A percentile compares a stretch with the other conserved stretches of the same genome.
These are phyloP conservation scores for Hypselothyrea guttata DNA, from an alignment of 2,888 invertebrate species.

Conservation along the genomic window DNA sequence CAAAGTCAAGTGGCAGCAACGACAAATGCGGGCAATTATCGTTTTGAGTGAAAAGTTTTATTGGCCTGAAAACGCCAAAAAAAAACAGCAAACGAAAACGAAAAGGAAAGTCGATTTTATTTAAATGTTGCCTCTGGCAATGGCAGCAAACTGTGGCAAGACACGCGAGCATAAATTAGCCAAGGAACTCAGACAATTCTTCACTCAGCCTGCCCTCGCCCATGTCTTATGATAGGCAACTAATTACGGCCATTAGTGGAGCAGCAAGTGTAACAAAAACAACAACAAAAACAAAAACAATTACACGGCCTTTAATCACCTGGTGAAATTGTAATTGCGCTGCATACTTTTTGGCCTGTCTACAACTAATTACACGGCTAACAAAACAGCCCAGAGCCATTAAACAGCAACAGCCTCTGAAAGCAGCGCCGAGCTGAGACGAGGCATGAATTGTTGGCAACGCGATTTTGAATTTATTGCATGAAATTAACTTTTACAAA, in stretches of 20 bases:
- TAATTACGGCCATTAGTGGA: constrained; percentile 73
- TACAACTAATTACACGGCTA: constrained; percentile 48
- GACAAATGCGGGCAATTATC: constrained; percentile 74
- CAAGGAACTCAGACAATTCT: background rate
- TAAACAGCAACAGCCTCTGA: constrained; percentile 21
- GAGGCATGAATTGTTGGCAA: constrained; percentile 49
- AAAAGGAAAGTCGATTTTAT: constrained; percentile 55
- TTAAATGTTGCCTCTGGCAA: constrained; percentile 66
- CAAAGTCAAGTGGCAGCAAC: constrained; percentile 53
- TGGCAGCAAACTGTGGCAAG: constrained; percentile 51
- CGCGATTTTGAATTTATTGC: constrained; percentile 76
- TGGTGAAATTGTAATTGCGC: constrained; percentile 80
- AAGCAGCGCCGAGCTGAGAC: constrained; percentile 14
- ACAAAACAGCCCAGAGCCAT: constrained; percentile 16
- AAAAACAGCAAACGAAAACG: no score
- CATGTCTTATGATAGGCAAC: constrained; percentile 44
- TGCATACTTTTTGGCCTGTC: constrained; percentile 66
- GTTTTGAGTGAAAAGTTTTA: constrained; percentile 77
- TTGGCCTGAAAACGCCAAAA: constrained; percentile 42
- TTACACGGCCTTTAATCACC: constrained; percentile 81
- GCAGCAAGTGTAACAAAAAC: constrained; percentile 27
- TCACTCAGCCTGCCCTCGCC: constrained; percentile 1
- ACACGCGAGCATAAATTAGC: constrained; percentile 72
- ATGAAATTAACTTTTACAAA: constrained; percentile 75
- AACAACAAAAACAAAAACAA: constrained; percentile 73